Evolutionary conservation across 2,888 invertebrate genomes (phyloP).

Genomic region (Petrolisthes cinctipes): DNA sequence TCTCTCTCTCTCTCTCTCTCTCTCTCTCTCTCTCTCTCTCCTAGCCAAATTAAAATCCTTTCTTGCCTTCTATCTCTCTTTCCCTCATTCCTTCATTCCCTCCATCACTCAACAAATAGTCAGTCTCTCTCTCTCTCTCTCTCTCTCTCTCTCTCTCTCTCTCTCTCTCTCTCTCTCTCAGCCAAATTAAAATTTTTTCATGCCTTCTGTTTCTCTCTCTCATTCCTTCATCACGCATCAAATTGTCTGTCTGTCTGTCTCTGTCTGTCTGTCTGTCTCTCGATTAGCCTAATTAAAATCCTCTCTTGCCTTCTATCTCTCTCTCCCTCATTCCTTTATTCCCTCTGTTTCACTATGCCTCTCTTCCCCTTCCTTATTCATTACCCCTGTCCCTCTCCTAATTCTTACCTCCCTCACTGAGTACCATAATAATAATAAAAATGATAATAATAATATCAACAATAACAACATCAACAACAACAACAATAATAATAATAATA

Average conservation of each 20-base stretch:
- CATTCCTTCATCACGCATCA: not conserved
- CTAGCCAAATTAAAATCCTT: too few relatives aligned
- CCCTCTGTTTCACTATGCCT: not conserved
- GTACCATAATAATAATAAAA: too few relatives aligned
- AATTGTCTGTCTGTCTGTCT: not conserved
- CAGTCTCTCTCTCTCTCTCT: not conserved
- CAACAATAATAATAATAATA: too few relatives aligned
- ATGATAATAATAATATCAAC: too few relatives aligned
- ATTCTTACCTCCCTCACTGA: too few relatives aligned
- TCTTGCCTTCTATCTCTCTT: too few relatives aligned
- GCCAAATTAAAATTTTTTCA: not conserved
- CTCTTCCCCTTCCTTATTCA: not conserved
- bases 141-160: constrained; percentile 11
- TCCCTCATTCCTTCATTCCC: not conserved
- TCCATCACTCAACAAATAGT: not conserved
- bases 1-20: not conserved
- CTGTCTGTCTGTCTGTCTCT: not conserved
- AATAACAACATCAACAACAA: too few relatives aligned
- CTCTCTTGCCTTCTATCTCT: not conserved
- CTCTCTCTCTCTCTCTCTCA: not conserved
- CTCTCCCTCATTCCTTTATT: not conserved
- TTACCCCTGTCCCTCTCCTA: too few relatives aligned
- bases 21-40: not conserved
- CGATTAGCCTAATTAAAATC: too few relatives aligned
- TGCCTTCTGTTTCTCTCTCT: not conserved